These are phyloP conservation scores for Galaxias olidus DNA, from an alignment of 2,797 vertebrate species.

Conservation along the genomic window DNA sequence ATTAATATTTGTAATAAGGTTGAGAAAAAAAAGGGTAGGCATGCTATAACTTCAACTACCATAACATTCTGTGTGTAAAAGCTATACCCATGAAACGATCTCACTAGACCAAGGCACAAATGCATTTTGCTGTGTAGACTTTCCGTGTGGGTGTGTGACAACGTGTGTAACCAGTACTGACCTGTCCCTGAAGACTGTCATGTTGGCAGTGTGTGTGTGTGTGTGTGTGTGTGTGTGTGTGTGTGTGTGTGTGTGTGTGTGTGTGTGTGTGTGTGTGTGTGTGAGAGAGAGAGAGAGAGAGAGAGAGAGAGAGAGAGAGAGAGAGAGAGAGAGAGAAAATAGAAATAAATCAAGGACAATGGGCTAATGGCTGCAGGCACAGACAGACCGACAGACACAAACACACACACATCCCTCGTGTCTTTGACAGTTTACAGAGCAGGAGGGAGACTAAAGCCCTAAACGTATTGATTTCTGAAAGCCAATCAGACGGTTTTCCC, in stretches of 20 bases:
- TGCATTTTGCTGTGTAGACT: no score
- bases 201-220: slow-evolving; percentile 6
- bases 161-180: not conserved
- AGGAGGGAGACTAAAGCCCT: slow-evolving; percentile 8
- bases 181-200: slow-evolving; percentile 3
- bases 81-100: no score
- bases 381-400: slow-evolving; percentile 9
- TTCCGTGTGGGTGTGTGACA: not conserved
- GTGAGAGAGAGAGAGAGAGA: slow-evolving; percentile 39
- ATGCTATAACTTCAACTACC: no score
- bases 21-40: no score
- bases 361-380: not conserved
- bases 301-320: slow-evolving; percentile 31
- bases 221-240: not conserved
- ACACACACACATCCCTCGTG: no score
- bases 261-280: no score
- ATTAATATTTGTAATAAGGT: no score
- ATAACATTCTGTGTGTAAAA: no score
- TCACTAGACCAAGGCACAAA: no score
- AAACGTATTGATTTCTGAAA: slow-evolving; percentile 27
- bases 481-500: slow-evolving; percentile 22
- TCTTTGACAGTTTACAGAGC: slow-evolving; percentile 8
- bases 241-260: slow-evolving; percentile 11
- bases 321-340: slow-evolving; percentile 8
- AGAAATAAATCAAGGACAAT: not conserved